These are phyloP conservation scores for Sycophila sp. DNA, from an alignment of 1,140 invertebrate species.

Conservation along the genomic window DNA sequence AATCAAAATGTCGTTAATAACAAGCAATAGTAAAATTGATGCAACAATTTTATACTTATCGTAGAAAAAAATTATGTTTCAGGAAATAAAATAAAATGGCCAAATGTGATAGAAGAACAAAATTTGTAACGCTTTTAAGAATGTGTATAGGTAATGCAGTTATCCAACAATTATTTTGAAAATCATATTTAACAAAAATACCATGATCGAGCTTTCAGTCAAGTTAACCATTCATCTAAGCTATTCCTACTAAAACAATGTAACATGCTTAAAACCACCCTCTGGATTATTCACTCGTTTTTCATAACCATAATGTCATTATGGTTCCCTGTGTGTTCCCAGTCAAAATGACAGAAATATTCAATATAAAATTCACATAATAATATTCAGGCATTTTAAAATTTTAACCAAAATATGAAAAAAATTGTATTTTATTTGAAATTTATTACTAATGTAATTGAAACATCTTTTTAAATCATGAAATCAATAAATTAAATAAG, in stretches of 20 bases:
- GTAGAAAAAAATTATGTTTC: constrained; percentile 58
- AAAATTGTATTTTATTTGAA: not conserved
- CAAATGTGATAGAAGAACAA: constrained; percentile 57
- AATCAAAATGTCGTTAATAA: constrained; percentile 43
- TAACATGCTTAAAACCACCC: constrained; percentile 29
- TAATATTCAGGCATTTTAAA: not conserved
- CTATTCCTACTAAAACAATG: constrained; percentile 44
- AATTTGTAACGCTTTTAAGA: constrained; percentile 58
- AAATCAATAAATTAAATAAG: not conserved
- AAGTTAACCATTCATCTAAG: constrained; percentile 45
- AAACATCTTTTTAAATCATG: not conserved
- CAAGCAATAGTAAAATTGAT: constrained; percentile 9
- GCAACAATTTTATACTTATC: not conserved
- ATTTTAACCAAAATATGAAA: not conserved
- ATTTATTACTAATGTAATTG: not conserved
- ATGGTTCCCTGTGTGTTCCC: constrained; percentile 38
- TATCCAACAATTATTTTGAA: constrained; percentile 50
- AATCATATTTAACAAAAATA: constrained; percentile 46
- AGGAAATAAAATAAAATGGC: constrained; percentile 61
- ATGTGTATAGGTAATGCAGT: constrained; percentile 60
- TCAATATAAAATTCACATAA: not conserved
- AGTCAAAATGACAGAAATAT: not conserved
- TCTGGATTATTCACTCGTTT: constrained; percentile 9
- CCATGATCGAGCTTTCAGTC: constrained; percentile 41
- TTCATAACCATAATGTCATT: constrained; percentile 28